Percentiles rank a stretch among this genome's conserved stretches.
phyloP scores from a whole-genome alignment of 2,797 vertebrate genomes.

The Semotilus atromaculatus region DNA sequence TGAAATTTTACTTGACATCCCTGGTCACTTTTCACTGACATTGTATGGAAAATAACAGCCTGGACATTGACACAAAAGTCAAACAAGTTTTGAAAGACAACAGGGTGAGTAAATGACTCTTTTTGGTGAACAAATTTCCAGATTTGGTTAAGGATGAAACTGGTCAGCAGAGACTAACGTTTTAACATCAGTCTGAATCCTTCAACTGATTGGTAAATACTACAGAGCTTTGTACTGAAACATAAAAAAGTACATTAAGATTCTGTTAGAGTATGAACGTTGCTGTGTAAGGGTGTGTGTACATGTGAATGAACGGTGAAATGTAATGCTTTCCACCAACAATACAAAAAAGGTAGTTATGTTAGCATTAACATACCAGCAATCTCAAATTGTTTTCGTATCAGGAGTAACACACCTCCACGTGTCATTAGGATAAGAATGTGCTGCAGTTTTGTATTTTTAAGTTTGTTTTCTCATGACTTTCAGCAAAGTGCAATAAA shows the following conservation, averaged over 20 bases:
- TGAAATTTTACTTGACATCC: neutral
- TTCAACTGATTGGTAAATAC: constrained; percentile 19
- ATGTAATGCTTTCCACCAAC: constrained; percentile 15
- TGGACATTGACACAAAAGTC: neutral
- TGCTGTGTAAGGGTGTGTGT: constrained; percentile 41
- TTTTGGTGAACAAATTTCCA: neutral
- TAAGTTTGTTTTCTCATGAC: constrained; percentile 24
- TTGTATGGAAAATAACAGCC: neutral
- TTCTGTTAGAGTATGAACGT: constrained; percentile 35
- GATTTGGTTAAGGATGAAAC: neutral
- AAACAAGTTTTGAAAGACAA: neutral
- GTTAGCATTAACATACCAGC: constrained; percentile 46
- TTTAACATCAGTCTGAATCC: neutral
- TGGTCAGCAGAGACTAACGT: neutral
- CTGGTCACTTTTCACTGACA: neutral
- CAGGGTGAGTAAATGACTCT: neutral
- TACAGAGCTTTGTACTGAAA: constrained; percentile 47
- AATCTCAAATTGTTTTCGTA: constrained; percentile 22
- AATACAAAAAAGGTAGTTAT: constrained; percentile 31
- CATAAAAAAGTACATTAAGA: constrained; percentile 38
- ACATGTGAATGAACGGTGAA: constrained; percentile 77
- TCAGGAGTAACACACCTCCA: constrained; percentile 29
- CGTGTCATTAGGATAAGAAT: constrained; percentile 50
- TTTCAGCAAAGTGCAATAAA: constrained; percentile 55
- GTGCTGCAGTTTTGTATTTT: constrained; percentile 73